Percentiles rank a stretch among this genome's conserved stretches.
These are phyloP conservation scores for Troilus luridus DNA, from an alignment of 2,888 invertebrate species.

Conservation along the genomic window DNA sequence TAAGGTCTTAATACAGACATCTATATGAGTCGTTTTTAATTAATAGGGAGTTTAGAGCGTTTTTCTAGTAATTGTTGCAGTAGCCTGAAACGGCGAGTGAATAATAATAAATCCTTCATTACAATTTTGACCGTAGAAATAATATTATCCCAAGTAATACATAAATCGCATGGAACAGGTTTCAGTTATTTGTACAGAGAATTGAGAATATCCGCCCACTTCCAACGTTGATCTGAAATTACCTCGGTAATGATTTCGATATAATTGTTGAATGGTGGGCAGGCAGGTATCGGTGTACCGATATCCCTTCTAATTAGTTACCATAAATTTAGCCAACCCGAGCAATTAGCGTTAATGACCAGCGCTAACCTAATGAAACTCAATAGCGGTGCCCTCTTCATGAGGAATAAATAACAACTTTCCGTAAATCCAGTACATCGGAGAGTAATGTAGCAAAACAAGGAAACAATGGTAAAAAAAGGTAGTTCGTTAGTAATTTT, in stretches of 20 bases:
- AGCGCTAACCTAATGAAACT: not conserved
- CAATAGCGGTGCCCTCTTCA: not conserved
- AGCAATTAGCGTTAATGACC: constrained; percentile 12
- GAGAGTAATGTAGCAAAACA: too few species aligned
- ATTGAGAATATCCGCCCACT: not conserved
- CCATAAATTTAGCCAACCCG: not conserved
- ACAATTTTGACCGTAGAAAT: too few species aligned
- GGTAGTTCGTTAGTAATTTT: too few species aligned
- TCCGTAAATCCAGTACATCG: not conserved
- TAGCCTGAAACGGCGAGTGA: too few species aligned
- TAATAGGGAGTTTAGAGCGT: too few species aligned
- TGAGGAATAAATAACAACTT: not conserved
- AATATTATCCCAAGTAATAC: too few species aligned
- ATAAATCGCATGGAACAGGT: not conserved
- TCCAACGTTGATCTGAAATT: not conserved
- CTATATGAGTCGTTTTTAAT: too few species aligned
- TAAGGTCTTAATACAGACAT: too few species aligned
- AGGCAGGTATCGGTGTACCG: not conserved
- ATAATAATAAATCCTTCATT: too few species aligned
- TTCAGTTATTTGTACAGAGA: not conserved
- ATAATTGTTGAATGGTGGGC: not conserved
- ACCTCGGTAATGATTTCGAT: not conserved
- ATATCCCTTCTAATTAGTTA: not conserved
- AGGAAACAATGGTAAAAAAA: too few species aligned
- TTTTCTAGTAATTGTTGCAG: too few species aligned